Base-by-base conservation (phyloP, 2,888 invertebrate species). In the Linnaemya vulpina region DNA sequence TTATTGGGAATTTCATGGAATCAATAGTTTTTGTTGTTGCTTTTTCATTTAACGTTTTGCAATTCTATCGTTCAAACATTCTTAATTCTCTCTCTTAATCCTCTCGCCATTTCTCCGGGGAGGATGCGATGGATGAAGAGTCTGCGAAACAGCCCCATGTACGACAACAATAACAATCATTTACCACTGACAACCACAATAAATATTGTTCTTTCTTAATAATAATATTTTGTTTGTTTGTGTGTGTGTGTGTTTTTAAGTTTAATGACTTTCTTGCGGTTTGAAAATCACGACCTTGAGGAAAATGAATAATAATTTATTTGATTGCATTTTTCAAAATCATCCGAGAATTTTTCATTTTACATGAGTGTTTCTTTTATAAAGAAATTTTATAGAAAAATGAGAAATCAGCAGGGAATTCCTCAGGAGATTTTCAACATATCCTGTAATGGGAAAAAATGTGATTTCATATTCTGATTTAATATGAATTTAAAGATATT, bases 251-350 rank as follows among this genome's bases (percentile, higher is more conserved):
- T 63, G 25, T 49, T 58, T 38, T 15, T 7, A 73, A 67, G 80
- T 60, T 80, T 49, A 67, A 73, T 73, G 79, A 65, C 73, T 40
- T 55, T 65, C 17, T 73, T 55, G 3, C 49, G n/a, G 10, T n/a
- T 70, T 40, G 30, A 51, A 25, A 51, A 71, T 17, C 11, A 63
- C 58, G 79, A 67, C 73, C 79, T 80, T 74, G 80, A 51, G 51
- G 30, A 51, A 30, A 73, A 25, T 25, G 30, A 58, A 60, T 25
- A 70, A 38, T 60, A 38, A n/a, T n/a, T 51, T 38, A 0, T 40
- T 7, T 11, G 0, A 3, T 10, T 11, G 15, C n/a, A 17, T 46
- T n/a, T 46, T 40, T 43, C 5, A 22, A 63, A 76, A 20, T 22
- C 76, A 58, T 17, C 20, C n/a, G 67, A 67, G 46, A 20, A 67